phyloP scores from a whole-genome alignment of 2,888 invertebrate species.

The Calephelis perditalis region DNA sequence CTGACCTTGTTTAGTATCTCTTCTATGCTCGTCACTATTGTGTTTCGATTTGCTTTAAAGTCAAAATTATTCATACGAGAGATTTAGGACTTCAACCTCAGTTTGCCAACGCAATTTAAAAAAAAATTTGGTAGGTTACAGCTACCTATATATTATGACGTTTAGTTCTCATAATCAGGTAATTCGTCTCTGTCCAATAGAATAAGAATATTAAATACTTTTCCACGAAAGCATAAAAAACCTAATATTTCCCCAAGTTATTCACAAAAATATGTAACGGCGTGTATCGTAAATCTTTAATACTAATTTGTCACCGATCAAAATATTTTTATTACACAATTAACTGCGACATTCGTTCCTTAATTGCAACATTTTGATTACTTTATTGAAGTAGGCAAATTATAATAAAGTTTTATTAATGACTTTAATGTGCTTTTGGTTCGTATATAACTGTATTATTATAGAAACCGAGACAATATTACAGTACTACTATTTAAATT shows the following conservation, averaged over 20 bases:
- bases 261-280: background rate
- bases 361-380: slow-evolving; percentile 6
- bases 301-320: slow-evolving; percentile 7
- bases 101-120: no score
- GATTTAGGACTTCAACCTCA: no score
- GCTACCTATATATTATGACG: background rate
- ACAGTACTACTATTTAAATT: no score
- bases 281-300: background rate
- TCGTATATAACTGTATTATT: background rate
- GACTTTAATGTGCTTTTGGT: background rate
- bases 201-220: background rate
- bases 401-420: background rate
- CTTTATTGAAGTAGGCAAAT: slow-evolving; percentile 8
- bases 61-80: no score
- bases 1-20: no score
- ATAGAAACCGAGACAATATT: no score
- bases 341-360: background rate
- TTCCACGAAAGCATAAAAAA: background rate
- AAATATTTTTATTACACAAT: slow-evolving; percentile 9
- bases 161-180: background rate
- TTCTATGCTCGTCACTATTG: no score
- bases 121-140: no score
- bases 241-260: background rate
- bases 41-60: no score
- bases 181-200: no score